Conservation (phyloP, 2,888 invertebrate species). For the Drosophila paranaensis region DNA sequence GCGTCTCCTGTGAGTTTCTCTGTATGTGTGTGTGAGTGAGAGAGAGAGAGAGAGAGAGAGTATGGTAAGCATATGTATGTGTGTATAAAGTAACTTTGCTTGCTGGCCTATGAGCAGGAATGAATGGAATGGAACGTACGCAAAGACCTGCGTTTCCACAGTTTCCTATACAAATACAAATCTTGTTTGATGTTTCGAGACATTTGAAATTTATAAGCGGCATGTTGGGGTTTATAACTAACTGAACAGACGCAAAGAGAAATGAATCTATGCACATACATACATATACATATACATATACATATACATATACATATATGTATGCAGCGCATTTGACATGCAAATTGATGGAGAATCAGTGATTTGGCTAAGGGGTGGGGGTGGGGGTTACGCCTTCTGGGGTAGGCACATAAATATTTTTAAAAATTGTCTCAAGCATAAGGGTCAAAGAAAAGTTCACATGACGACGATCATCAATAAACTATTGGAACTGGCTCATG, state of each 20-base stretch:
- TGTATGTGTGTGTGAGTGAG: neutral
- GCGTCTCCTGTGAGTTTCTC: slow-evolving; percentile 20
- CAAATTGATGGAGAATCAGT: slow-evolving; percentile 2
- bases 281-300: neutral
- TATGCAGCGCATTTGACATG: slow-evolving; percentile 19
- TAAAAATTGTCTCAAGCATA: slow-evolving; percentile 14
- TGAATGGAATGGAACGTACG: neutral
- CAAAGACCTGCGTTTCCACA: neutral
- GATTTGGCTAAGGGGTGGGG: neutral
- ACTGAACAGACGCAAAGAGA: slow-evolving; percentile 31
- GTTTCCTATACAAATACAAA: neutral
- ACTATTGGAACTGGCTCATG: slow-evolving; percentile 5
- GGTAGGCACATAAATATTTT: neutral
- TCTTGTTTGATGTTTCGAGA: neutral
- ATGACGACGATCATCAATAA: neutral
- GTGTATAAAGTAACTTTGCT: neutral
- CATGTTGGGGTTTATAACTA: slow-evolving; percentile 5
- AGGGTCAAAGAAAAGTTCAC: slow-evolving; percentile 17
- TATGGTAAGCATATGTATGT: neutral
- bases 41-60: neutral
- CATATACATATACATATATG: neutral
- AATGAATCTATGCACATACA: slow-evolving; percentile 10
- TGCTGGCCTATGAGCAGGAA: neutral
- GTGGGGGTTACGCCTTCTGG: neutral
- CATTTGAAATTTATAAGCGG: slow-evolving; percentile 12